Percentiles rank a stretch among this genome's conserved stretches.
phyloP scores from a whole-genome alignment of 2,797 vertebrate genomes.

The Gouania willdenowi region DNA sequence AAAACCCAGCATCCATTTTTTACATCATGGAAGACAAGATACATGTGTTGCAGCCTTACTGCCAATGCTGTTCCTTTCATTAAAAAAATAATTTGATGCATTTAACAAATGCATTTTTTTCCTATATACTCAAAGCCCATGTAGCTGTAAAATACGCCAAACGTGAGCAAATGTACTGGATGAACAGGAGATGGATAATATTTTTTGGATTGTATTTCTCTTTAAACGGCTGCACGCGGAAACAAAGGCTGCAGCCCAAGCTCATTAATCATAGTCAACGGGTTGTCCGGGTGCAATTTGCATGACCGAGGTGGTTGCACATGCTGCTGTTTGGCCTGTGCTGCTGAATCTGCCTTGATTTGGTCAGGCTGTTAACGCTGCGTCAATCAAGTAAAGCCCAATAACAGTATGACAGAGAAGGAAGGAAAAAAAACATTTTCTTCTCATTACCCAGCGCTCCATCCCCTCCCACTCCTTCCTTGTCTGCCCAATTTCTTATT shows the following conservation, averaged over 20 bases:
- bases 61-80: conserved; percentile 92
- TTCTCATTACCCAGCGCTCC: conserved; percentile 47
- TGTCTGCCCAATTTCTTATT: conserved; percentile 50
- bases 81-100: conserved; percentile 99
- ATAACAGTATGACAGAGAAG: conserved; percentile 64
- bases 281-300: conserved; percentile 96
- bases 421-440: conserved; percentile 44
- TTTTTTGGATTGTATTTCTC: conserved; percentile 99
- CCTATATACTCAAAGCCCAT: conserved; percentile 51
- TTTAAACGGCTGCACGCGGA: conserved; percentile 93
- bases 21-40: conserved; percentile 86
- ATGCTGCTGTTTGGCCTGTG: conserved; percentile 86
- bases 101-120: conserved; percentile 96
- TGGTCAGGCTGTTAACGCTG: conserved; percentile 70
- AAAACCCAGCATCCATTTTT: conserved; percentile 93
- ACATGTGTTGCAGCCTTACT: conserved; percentile 89
- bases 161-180: conserved; percentile 94
- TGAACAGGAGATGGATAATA: conserved; percentile 99
- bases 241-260: conserved; percentile 96
- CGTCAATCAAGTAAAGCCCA: conserved; percentile 77
- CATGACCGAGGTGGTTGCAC: conserved; percentile 96
- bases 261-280: conserved; percentile 99
- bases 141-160: conserved; percentile 91
- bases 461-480: conserved; percentile 9
- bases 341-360: conserved; percentile 86